These are phyloP conservation scores for Heliothis subflexa DNA, from an alignment of 1,140 invertebrate genomes.

Conservation along the genomic window DNA sequence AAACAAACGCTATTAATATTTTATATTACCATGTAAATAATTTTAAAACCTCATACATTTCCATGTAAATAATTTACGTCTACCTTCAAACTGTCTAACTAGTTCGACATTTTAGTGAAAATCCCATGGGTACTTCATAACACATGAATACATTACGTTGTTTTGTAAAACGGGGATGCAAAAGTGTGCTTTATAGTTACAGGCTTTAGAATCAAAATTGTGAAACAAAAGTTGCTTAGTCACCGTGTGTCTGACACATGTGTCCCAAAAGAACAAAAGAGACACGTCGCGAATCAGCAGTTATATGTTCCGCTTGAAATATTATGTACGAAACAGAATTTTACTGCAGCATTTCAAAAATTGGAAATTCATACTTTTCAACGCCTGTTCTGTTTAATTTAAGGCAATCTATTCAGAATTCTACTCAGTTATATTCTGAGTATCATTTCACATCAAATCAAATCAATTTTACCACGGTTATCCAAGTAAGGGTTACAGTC, in stretches of 20 bases:
- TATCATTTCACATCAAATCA: too few species aligned
- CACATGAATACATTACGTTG: background rate
- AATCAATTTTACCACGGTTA: too few species aligned
- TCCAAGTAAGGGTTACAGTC: too few species aligned
- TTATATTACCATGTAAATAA: background rate
- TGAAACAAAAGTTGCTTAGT: background rate
- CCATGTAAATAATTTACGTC: background rate
- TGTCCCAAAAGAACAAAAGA: background rate
- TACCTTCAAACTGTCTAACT: conserved; percentile 11
- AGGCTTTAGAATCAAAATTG: background rate
- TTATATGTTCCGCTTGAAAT: background rate
- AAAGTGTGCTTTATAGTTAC: background rate
- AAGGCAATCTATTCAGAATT: too few species aligned
- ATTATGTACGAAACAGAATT: background rate
- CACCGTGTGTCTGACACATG: background rate
- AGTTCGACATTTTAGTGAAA: conserved; percentile 15
- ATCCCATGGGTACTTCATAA: conserved; percentile 4
- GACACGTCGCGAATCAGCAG: background rate
- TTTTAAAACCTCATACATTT: conserved; percentile 2
- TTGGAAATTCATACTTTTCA: too few species aligned
- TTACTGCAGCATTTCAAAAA: too few species aligned
- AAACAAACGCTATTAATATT: background rate
- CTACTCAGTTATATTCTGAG: too few species aligned
- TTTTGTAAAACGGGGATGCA: background rate
- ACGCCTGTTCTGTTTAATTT: too few species aligned